Percentiles rank a stretch among this genome's conserved stretches.
Conservation (phyloP, 2,797 vertebrate genomes). For the Danio kyathit region DNA sequence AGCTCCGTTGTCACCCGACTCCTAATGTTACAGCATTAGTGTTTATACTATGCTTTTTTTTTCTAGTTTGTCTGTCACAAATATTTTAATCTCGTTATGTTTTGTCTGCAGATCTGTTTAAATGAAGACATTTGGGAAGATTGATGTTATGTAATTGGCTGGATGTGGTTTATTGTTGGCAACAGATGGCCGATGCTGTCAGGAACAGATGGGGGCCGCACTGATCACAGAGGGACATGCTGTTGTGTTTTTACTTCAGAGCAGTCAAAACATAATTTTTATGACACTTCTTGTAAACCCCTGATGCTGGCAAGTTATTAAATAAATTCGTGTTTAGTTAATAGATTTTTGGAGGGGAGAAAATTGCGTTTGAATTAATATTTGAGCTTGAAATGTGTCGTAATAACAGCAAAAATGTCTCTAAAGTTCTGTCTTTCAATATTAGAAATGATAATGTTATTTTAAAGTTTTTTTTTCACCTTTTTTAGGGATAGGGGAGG, state of each 20-base stretch:
- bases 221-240: constrained; percentile 16
- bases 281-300: constrained; percentile 12
- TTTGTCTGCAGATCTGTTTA: neutral
- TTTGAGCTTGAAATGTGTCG: neutral
- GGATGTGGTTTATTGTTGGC: constrained; percentile 23
- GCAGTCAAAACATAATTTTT: constrained; percentile 23
- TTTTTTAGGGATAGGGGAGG: too few species aligned
- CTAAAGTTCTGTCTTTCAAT: neutral
- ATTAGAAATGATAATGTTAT: neutral
- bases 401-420: neutral
- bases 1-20: too few species aligned
- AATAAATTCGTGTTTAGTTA: neutral
- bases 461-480: too few species aligned
- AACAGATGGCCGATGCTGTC: constrained; percentile 33
- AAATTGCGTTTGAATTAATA: neutral
- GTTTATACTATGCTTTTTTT: neutral
- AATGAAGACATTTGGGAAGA: neutral
- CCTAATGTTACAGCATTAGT: too few species aligned
- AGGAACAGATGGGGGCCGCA: constrained; percentile 28
- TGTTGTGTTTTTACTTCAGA: constrained; percentile 9
- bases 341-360: neutral
- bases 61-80: neutral
- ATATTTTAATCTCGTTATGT: neutral
- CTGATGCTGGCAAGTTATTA: neutral
- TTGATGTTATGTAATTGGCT: constrained; percentile 27